Evolutionary conservation across 2,113 vertebrate species (phyloP).

Genomic region (Pao palembangensis): DNA sequence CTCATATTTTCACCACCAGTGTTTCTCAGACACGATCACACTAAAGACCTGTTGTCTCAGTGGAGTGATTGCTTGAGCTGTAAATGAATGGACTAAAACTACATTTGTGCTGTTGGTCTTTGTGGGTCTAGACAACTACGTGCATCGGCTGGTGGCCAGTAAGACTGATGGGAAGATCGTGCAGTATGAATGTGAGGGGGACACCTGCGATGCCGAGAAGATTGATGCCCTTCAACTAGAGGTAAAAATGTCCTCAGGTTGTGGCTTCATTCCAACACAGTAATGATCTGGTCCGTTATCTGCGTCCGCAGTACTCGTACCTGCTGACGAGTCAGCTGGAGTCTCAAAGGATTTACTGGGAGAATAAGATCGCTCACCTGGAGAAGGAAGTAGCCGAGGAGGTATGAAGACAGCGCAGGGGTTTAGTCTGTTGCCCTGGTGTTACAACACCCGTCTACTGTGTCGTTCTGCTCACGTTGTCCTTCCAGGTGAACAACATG

Average conservation of each 20-base stretch:
- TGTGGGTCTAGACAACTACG: constrained; percentile 88
- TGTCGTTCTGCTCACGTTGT: neutral
- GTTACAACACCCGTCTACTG: neutral
- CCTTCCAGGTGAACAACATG: constrained; percentile 95
- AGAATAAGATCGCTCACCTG: constrained; percentile 96
- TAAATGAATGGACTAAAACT: neutral
- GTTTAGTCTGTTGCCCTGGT: no score
- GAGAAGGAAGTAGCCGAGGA: constrained; percentile 97
- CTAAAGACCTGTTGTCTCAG: no score
- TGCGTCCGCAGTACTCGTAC: constrained; percentile 85
- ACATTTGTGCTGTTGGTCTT: neutral
- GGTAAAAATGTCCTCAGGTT: constrained; percentile 59
- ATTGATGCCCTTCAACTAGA: constrained; percentile 95
- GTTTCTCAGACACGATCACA: no score
- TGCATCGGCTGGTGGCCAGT: constrained; percentile 95
- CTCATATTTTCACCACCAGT: no score
- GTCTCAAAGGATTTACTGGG: constrained; percentile 97
- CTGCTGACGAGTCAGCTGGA: constrained; percentile 96
- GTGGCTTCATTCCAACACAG: no score
- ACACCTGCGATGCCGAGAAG: constrained; percentile 95
- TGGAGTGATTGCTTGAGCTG: no score
- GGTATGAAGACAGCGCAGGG: constrained; percentile 59
- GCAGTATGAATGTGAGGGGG: constrained; percentile 97
- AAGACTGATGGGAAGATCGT: constrained; percentile 98
- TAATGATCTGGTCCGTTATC: neutral